Evolutionary conservation across 2,888 invertebrate species (phyloP).

Genomic region (Lepidochitona cinerea): DNA sequence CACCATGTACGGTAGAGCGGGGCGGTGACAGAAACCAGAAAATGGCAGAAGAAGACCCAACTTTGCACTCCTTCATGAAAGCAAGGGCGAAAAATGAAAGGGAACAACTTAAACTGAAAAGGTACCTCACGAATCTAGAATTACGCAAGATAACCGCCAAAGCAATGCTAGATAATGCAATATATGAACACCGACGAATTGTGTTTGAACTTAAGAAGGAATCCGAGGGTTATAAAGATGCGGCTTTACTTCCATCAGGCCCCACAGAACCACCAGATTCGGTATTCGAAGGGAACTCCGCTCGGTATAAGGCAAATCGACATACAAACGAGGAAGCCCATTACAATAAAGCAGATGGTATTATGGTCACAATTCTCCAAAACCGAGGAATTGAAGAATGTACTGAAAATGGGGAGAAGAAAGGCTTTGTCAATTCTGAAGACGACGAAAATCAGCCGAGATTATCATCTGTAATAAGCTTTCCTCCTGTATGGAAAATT

Average conservation of each 20-base stretch:
- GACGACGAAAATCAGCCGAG: not conserved
- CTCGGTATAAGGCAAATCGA: not conserved
- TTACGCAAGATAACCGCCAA: constrained; percentile 15
- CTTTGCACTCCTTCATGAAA: constrained; percentile 22
- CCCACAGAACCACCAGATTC: not conserved
- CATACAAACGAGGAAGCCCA: not conserved
- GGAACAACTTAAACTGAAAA: constrained; percentile 24
- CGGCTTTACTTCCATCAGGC: not conserved
- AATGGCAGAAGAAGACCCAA: constrained; percentile 20
- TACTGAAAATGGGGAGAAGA: not conserved
- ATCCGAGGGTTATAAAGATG: not conserved
- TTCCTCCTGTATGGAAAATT: not conserved
- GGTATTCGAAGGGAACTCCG: not conserved
- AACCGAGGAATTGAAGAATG: not conserved
- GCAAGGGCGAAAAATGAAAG: constrained; percentile 17
- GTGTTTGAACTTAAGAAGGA: not conserved
- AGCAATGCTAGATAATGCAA: constrained; percentile 18
- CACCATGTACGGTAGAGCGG: too few relatives aligned
- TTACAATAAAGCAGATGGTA: not conserved
- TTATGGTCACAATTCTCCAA: not conserved
- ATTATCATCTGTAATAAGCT: not conserved
- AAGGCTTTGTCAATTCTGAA: not conserved
- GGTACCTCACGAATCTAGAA: constrained; percentile 19
- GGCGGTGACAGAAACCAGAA: too few relatives aligned
- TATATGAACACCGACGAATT: constrained; percentile 12